Conservation (phyloP, 2,888 invertebrate genomes). For the Eupeodes luniger region DNA sequence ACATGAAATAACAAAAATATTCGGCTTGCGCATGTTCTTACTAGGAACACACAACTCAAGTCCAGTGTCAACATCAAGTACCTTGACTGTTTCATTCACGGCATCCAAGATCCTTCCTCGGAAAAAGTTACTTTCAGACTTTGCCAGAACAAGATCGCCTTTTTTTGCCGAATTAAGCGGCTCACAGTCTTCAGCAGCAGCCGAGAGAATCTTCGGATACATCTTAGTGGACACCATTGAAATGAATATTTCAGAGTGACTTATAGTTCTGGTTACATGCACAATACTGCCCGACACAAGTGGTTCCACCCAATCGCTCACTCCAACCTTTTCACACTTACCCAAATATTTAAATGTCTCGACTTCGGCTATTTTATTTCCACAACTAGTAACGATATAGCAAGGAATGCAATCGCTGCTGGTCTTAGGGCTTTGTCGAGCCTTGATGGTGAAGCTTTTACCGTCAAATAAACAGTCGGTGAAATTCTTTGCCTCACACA, state of each 20-base stretch:
- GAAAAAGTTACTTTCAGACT: constrained; percentile 37
- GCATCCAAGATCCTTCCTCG: constrained; percentile 60
- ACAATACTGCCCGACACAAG: constrained; percentile 69
- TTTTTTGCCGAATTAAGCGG: constrained; percentile 31
- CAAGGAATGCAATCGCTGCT: constrained; percentile 47
- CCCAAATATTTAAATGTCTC: constrained; percentile 74
- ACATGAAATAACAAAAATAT: constrained; percentile 75
- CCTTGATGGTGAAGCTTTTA: constrained; percentile 51
- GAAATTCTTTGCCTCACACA: constrained; percentile 48
- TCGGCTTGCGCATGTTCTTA: constrained; percentile 71
- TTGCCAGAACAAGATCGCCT: constrained; percentile 70
- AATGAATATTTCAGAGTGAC: constrained; percentile 77
- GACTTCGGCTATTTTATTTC: constrained; percentile 72
- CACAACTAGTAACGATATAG: constrained; percentile 51
- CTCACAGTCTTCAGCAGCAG: constrained; percentile 72
- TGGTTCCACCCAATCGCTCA: constrained; percentile 76
- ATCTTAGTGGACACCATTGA: constrained; percentile 62
- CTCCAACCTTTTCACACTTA: constrained; percentile 59
- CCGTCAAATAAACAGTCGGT: constrained; percentile 54
- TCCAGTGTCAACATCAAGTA: constrained; percentile 77
- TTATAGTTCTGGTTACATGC: constrained; percentile 69
- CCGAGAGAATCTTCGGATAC: constrained; percentile 71
- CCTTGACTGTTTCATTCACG: constrained; percentile 35
- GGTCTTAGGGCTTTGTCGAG: constrained; percentile 8
- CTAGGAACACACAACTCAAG: constrained; percentile 35